Percentiles rank a stretch among this genome's conserved stretches.
These are phyloP conservation scores for Zaprionus kolodkinae DNA, from an alignment of 1,140 invertebrate genomes.

Conservation along the genomic window DNA sequence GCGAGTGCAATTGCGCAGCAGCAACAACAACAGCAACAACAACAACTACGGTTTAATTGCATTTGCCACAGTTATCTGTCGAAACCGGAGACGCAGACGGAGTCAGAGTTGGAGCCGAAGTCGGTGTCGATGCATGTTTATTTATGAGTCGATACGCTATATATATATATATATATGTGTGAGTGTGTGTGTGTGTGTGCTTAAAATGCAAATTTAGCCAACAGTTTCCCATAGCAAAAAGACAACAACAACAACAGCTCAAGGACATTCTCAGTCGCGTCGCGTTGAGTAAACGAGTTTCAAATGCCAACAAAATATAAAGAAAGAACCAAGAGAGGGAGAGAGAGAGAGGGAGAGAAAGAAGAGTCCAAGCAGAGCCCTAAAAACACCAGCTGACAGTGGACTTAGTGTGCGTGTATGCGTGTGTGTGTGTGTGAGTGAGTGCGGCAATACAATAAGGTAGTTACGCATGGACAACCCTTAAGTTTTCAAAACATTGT, in stretches of 20 bases:
- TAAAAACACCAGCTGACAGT: conserved; percentile 55
- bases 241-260: conserved; percentile 34
- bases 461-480: conserved; percentile 44
- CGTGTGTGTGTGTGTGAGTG: neutral
- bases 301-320: conserved; percentile 24
- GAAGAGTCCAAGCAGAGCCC: conserved; percentile 53
- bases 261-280: conserved; percentile 41
- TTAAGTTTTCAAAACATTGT: conserved; percentile 46
- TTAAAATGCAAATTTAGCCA: conserved; percentile 47
- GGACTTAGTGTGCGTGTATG: conserved; percentile 10
- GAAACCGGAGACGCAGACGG: conserved; percentile 33
- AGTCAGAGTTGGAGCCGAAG: neutral
- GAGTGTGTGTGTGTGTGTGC: conserved; percentile 20
- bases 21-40: neutral
- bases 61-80: conserved; percentile 65
- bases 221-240: conserved; percentile 37
- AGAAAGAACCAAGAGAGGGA: neutral
- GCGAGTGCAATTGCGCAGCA: conserved; percentile 64
- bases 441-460: conserved; percentile 23
- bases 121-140: conserved; percentile 58
- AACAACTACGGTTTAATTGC: conserved; percentile 57
- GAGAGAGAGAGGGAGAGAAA: neutral
- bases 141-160: conserved; percentile 62
- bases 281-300: conserved; percentile 39
- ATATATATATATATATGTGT: neutral